A percentile compares a stretch with the other conserved stretches of the same genome.
phyloP scores from a whole-genome alignment of 2,888 invertebrate genomes.

The Bembecia ichneumoniformis region DNA sequence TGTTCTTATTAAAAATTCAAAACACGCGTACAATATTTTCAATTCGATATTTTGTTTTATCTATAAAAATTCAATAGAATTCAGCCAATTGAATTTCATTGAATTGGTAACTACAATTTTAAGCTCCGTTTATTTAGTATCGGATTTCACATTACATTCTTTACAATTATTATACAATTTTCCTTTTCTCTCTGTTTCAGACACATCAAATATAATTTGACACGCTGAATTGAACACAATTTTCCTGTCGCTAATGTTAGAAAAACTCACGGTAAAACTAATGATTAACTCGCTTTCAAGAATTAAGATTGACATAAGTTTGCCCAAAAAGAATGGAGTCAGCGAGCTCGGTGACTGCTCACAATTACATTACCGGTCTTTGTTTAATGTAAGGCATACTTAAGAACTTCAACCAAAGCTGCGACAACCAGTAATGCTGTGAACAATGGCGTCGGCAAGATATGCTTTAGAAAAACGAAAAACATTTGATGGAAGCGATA shows the following conservation, averaged over 20 bases:
- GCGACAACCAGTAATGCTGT: conserved; percentile 33
- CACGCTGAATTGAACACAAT: conserved; percentile 3
- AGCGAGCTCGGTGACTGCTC: conserved; percentile 15
- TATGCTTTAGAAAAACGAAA: not conserved
- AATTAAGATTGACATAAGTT: conserved; percentile 19
- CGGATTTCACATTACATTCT: not conserved
- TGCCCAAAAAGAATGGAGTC: conserved; percentile 35
- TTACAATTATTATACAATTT: not conserved
- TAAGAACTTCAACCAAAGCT: conserved; percentile 13
- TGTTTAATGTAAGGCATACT: conserved; percentile 19
- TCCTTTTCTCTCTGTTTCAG: not conserved
- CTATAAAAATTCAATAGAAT: too few relatives aligned
- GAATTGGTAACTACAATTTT: not conserved
- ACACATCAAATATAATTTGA: conserved; percentile 4
- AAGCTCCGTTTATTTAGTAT: not conserved
- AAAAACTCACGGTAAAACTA: conserved; percentile 11
- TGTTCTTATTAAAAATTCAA: too few relatives aligned
- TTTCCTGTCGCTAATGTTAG: conserved; percentile 7
- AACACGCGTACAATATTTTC: too few relatives aligned
- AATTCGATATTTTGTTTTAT: too few relatives aligned
- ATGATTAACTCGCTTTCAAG: conserved; percentile 24
- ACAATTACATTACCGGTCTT: conserved; percentile 13
- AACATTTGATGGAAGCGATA: not conserved
- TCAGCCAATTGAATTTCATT: too few relatives aligned
- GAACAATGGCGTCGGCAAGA: conserved; percentile 31